Evolutionary conservation across 2,888 invertebrate species (phyloP), one percentile per base, ranked within the genome.

Genomic region (Autographa pulchrina): DNA sequence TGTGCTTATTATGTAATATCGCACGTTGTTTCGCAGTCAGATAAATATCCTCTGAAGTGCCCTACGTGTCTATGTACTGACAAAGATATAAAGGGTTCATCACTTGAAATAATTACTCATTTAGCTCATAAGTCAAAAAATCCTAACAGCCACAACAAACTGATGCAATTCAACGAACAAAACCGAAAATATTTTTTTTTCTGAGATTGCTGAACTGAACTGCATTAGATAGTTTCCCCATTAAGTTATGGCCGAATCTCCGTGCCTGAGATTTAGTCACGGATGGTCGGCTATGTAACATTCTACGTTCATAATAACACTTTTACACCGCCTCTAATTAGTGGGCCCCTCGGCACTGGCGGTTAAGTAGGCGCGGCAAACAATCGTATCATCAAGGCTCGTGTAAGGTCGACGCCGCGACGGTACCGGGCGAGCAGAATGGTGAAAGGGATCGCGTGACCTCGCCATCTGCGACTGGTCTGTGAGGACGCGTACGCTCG

Each of bases 401-500:
- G 88, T 80, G 88, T 92, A 92, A 94, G 93, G 94, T 92, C 93
- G 92, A 69, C 81, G 77, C 80, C 83, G 89, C 87, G 83, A 78
- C 77, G 72, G 84, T 82, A 91, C 92, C 87, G 85, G 92, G 90
- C 92, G 87, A 85, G 85, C 93, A 91, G 92, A 92, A 90, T 86
- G 92, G 94, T 94, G 94, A 94, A 94, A 94, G 94, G 93, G 90
- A 91, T 89, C 87, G 86, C 86, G 81, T 90, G 94, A 92, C 94
- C 94, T 93, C 94, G 94, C 89, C 89, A 90, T 91, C 90, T 86
- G 87, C 87, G 85, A 85, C 85, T 84, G 85, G 81, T 80, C 84
- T 82, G 85, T 88, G 89, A 88, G 86, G 89, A 88, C 88, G 87
- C 80, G 80, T 81, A 81, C 79, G 84, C 77, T 81, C 79, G 70